Percentiles rank a stretch among this genome's conserved stretches.
Conservation (phyloP, 2,113 vertebrate genomes). For the Carollia perspicillata region DNA sequence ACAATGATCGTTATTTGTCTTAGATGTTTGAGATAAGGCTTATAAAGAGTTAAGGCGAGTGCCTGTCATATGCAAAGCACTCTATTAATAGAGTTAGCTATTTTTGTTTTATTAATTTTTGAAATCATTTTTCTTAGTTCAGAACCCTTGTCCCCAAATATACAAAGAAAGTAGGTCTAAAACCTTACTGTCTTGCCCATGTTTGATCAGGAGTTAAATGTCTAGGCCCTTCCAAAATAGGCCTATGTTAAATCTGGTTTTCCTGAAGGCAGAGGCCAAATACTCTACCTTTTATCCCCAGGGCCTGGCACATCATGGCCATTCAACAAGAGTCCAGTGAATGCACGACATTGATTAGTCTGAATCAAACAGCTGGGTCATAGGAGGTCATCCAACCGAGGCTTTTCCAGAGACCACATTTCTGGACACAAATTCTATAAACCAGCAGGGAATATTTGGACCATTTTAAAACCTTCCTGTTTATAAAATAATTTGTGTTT, state of each 20-base stretch:
- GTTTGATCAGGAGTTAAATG: neutral
- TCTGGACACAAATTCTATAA: neutral
- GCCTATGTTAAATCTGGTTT: neutral
- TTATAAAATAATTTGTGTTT: neutral
- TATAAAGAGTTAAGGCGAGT: neutral
- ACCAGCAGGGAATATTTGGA: neutral
- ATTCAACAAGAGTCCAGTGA: neutral
- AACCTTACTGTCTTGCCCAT: neutral
- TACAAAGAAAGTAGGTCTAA: neutral
- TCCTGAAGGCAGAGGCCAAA: constrained; percentile 17
- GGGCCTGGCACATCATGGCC: neutral
- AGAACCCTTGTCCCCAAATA: neutral
- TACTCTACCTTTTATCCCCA: neutral
- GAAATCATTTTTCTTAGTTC: neutral
- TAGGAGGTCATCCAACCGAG: neutral
- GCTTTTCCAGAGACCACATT: neutral
- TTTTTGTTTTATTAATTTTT: neutral
- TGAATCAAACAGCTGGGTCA: neutral
- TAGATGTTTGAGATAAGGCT: neutral
- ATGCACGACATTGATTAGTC: neutral
- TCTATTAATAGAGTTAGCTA: neutral
- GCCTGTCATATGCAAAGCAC: neutral
- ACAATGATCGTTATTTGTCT: constrained; percentile 5
- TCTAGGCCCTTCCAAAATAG: neutral
- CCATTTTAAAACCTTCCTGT: neutral